Base-by-base conservation (phyloP, 2,888 invertebrate genomes). In the Mesochorus sp. region DNA sequence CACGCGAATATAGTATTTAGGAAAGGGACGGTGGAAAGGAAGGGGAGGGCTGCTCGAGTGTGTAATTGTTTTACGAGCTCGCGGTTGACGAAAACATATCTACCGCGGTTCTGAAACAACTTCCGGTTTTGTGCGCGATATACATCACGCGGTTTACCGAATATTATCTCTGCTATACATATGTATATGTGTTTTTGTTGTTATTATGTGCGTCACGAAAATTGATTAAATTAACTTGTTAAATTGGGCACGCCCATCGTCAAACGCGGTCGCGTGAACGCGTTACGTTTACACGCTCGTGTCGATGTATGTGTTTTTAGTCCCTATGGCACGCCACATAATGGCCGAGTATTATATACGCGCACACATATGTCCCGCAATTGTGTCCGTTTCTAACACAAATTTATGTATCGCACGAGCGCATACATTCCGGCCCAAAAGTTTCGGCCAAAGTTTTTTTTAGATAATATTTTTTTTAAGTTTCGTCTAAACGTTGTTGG, bases 141-240 rank as follows among this genome's bases (percentile, higher is more conserved):
- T 55, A 31, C 3, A 17, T n/a, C 51, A 37, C 3, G 49, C n/a
- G 8, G 8, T 34, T 34, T 8, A 1, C 34, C 8, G 1, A 34
- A 34, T 34, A 34, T 34, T 10, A n/a, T n/a, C n/a, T n/a, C n/a
- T n/a, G n/a, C n/a, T 8, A 49, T 49, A 47, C 3, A 21, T n/a
- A 1, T 24, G 37, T 24, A 34, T 10, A 51, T 8, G 39, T 12
- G 17, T 3, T 42, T 17, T 39, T 26, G 34, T n/a, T n/a, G n/a
- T n/a, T 42, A 28, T 19, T 21, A 51, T 61, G 37, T 19, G 53
- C 68, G 47, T 64, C 80, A 76, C 73, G 77, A 62, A 80, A 76
- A 84, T 82, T 87, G 83, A 86, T 87, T 85, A 83, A 86, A 86
- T 87, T 87, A 87, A 86, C 83, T 82, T 85, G 83, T 85, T 86